Conservation (phyloP, 1,140 invertebrate species). For the Mamestra configurata region DNA sequence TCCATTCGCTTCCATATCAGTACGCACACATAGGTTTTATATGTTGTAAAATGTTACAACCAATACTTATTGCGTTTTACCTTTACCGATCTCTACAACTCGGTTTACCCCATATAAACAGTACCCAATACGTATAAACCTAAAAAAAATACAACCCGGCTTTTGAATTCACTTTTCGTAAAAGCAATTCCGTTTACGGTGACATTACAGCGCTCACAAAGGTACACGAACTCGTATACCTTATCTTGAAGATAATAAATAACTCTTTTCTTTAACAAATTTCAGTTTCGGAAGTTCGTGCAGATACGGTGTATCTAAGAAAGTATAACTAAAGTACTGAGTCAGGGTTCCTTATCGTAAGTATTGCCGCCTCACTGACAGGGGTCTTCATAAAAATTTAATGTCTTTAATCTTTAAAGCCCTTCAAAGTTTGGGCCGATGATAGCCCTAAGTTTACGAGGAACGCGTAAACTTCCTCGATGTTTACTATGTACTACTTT, state of each 20-base stretch:
- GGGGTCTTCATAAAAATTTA: slow-evolving; percentile 78
- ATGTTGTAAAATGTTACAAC: slow-evolving; percentile 18
- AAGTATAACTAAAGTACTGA: slow-evolving; percentile 58
- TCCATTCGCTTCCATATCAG: not conserved
- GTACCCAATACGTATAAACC: slow-evolving; percentile 10
- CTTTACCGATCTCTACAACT: not conserved
- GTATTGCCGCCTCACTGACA: slow-evolving; percentile 69
- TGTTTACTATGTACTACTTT: slow-evolving; percentile 53
- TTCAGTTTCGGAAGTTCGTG: slow-evolving; percentile 47
- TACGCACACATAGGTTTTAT: not conserved
- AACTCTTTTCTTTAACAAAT: slow-evolving; percentile 53
- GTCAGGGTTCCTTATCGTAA: slow-evolving; percentile 67
- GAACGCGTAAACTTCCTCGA: slow-evolving; percentile 62
- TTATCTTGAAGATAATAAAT: slow-evolving; percentile 52
- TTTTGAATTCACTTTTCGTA: slow-evolving; percentile 43
- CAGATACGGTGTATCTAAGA: slow-evolving; percentile 50
- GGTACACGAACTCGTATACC: slow-evolving; percentile 43
- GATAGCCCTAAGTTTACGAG: slow-evolving; percentile 70
- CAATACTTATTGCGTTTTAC: not conserved
- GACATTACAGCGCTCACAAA: slow-evolving; percentile 36
- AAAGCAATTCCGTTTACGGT: slow-evolving; percentile 45
- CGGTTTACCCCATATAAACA: slow-evolving; percentile 17
- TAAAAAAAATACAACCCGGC: slow-evolving; percentile 12
- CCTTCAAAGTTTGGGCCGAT: slow-evolving; percentile 68
- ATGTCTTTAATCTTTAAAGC: slow-evolving; percentile 78